Percentiles rank a stretch among this genome's conserved stretches.
Conservation (phyloP, 2,797 vertebrate species). For the Thunnus albacares region DNA sequence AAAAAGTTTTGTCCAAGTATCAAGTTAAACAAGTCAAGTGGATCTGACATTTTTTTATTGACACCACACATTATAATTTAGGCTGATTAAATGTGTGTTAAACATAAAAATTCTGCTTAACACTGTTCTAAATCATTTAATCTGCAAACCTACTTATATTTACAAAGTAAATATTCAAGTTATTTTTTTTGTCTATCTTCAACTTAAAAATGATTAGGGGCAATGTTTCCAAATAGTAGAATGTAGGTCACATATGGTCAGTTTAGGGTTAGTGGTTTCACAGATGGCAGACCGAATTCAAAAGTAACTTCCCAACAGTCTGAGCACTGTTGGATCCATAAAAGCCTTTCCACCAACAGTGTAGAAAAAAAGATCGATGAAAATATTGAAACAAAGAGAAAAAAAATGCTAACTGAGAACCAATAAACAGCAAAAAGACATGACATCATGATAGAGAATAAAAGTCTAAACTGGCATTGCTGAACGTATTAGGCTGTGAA, state of each 20-base stretch:
- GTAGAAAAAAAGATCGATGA: not conserved
- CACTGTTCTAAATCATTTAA: not conserved
- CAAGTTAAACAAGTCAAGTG: no score
- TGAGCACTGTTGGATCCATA: not conserved
- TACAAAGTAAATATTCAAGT: not conserved
- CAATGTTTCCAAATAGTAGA: slow-evolving; percentile 15
- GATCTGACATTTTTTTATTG: not conserved
- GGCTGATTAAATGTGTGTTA: no score
- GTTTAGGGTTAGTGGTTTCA: slow-evolving; percentile 32
- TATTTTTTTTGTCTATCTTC: not conserved
- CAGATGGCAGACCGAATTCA: slow-evolving; percentile 17
- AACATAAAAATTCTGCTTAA: no score
- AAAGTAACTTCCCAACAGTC: slow-evolving; percentile 14
- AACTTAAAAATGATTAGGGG: not conserved
- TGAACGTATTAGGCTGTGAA: not conserved
- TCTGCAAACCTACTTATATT: not conserved
- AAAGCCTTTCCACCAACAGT: slow-evolving; percentile 2
- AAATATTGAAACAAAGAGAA: not conserved
- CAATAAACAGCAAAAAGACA: not conserved
- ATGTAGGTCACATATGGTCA: slow-evolving; percentile 51
- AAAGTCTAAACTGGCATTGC: not conserved
- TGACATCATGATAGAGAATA: no score
- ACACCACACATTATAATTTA: not conserved
- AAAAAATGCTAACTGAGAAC: not conserved
- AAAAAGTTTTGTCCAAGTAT: not conserved